Evolutionary conservation across 2,888 invertebrate genomes (phyloP).

Genomic region (Ryuthela nishihirai): DNA sequence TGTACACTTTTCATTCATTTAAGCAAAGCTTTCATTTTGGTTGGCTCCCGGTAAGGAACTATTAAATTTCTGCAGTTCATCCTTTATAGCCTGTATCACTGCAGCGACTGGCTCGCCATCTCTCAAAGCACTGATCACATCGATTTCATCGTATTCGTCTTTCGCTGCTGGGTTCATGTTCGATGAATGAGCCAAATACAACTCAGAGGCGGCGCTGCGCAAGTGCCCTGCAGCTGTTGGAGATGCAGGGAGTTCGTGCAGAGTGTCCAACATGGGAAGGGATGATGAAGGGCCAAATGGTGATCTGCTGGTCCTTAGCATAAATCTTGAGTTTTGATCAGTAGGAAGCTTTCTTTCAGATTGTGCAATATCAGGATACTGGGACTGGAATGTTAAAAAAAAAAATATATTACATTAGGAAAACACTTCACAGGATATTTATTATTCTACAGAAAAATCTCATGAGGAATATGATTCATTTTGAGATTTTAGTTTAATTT

Average conservation of each 20-base stretch:
- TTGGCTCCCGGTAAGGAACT: constrained; percentile 14
- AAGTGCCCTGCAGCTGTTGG: background rate
- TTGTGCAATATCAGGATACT: too few relatives aligned
- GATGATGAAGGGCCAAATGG: too few relatives aligned
- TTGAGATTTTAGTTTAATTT: too few relatives aligned
- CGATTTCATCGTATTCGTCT: constrained; percentile 30
- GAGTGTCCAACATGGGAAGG: background rate
- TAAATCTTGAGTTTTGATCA: too few relatives aligned
- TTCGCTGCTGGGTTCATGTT: constrained; percentile 15
- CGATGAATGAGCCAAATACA: constrained; percentile 7
- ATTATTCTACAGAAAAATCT: too few relatives aligned
- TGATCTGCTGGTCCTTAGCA: too few relatives aligned
- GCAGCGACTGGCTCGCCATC: constrained; percentile 20
- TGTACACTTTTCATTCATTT: background rate
- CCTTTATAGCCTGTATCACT: constrained; percentile 31
- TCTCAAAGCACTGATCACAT: constrained; percentile 13
- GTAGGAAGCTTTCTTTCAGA: too few relatives aligned
- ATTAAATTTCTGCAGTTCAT: constrained; percentile 30
- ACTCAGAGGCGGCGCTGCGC: constrained; percentile 6
- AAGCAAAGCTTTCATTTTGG: constrained; percentile 26
- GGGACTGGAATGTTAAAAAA: too few relatives aligned
- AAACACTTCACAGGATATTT: too few relatives aligned
- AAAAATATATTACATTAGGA: too few relatives aligned
- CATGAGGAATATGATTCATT: too few relatives aligned
- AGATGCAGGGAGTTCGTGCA: background rate